Evolutionary conservation across 2,113 vertebrate genomes (phyloP), one percentile per base, ranked within the genome.

Genomic region (Nyctibius bracteatus): DNA sequence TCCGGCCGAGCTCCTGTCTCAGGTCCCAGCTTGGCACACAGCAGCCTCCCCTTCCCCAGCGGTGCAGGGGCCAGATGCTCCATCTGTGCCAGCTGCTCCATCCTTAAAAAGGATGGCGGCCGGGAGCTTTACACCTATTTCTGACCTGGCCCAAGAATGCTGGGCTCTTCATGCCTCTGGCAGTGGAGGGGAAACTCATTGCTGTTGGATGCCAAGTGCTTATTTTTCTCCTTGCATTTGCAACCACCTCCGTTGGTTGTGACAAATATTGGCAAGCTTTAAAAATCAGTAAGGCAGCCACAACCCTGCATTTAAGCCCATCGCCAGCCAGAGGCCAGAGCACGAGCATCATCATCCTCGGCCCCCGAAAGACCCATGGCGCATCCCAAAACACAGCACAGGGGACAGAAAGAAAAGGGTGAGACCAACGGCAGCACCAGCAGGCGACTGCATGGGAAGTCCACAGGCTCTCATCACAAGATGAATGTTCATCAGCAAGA

Each of bases 1-100:
- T 46, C 54, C 2, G 3, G 33, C 49, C 3, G 3, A 70, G 44
- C 23, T 81, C 25, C 21, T 68, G 28, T 80, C 35, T 17, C 10
- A 25, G 27, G 1, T 2, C 11, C 14, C 5, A 2, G 12, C 18
- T 80, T 1, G 0, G 35, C 0, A 0, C 1, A 0, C 2, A 1
- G 9, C 9, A 28, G 21, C 27, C 14, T 70, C 30, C n/a, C 20
- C 37, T 66, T 89, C 54, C 47, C 44, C 35, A 55, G 61, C 0
- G 0, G 31, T 33, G 33, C 27, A 3, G 1, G 30, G 20, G 3
- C 14, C 43, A 71, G 16, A 16, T 18, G 15, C 46, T 57, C 54
- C 39, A 67, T 37, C 52, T 3, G 8, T 37, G 2, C 37, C 1
- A 1, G 8, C 15, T n/a, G 39, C 28, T 86, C 49, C 49, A 33